Percentiles rank a stretch among this genome's conserved stretches.
Evolutionary conservation across 2,797 vertebrate species (phyloP).

Genomic region (Pogoniulus pusillus): DNA sequence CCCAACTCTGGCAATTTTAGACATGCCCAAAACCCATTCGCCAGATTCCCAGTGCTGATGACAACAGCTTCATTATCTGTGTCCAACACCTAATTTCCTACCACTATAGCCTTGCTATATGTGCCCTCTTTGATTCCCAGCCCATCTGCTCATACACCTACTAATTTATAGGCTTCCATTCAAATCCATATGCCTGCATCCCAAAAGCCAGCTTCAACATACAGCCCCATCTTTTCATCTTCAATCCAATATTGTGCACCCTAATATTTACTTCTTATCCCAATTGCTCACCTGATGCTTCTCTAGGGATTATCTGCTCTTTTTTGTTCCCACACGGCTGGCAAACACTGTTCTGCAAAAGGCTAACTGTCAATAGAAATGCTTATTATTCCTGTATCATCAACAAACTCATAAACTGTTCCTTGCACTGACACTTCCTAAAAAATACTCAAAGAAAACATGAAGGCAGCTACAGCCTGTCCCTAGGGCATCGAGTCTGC

Average conservation of each 20-base stretch:
- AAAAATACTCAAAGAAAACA: conserved; percentile 58
- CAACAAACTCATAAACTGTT: conserved; percentile 57
- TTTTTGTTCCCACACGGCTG: conserved; percentile 38
- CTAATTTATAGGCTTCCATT: conserved; percentile 40
- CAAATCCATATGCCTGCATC: conserved; percentile 8
- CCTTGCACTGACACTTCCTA: conserved; percentile 62
- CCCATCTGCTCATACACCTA: conserved; percentile 30
- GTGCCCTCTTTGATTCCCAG: not conserved
- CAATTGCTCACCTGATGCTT: conserved; percentile 45
- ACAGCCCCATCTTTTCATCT: conserved; percentile 17
- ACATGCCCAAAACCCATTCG: not conserved
- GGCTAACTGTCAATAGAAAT: conserved; percentile 52
- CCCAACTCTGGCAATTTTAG: conserved; percentile 10
- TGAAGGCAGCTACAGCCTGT: conserved; percentile 50
- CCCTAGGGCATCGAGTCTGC: conserved; percentile 49
- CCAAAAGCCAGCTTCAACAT: not conserved
- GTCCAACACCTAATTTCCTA: conserved; percentile 16
- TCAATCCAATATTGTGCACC: conserved; percentile 33
- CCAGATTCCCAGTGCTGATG: not conserved
- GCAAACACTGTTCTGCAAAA: conserved; percentile 63
- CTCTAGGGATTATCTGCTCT: conserved; percentile 59
- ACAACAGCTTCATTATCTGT: not conserved
- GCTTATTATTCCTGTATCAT: conserved; percentile 51
- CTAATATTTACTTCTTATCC: conserved; percentile 39
- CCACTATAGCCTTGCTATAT: not conserved